Evolutionary conservation across 2,797 vertebrate genomes (phyloP).

Genomic region (Epinephelus awoara): DNA sequence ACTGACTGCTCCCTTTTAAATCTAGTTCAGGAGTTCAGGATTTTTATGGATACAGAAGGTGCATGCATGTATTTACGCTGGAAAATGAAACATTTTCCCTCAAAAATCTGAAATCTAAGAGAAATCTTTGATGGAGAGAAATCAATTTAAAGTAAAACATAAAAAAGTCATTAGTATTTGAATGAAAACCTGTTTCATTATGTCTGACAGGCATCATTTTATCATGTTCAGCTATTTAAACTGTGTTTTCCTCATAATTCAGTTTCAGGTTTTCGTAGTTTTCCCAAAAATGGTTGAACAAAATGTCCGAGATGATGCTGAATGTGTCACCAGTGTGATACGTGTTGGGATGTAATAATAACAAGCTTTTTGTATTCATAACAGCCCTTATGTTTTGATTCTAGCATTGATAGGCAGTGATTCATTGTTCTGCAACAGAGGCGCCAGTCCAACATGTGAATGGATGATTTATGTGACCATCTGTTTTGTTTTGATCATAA

Average conservation of each 20-base stretch:
- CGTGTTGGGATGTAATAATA: conserved; percentile 38
- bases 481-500: conserved; percentile 81
- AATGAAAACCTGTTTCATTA: not conserved
- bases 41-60: conserved; percentile 61
- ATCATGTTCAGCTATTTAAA: not conserved
- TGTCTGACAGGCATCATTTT: not conserved
- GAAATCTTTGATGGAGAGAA: conserved; percentile 7
- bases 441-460: conserved; percentile 77
- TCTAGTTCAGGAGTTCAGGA: conserved; percentile 74
- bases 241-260: not conserved
- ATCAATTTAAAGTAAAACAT: not conserved
- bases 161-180: not conserved
- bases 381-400: conserved; percentile 70
- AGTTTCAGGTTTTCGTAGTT: not conserved
- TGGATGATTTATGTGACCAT: conserved; percentile 83
- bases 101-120: conserved; percentile 33
- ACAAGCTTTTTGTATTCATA: conserved; percentile 63
- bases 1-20: conserved; percentile 79
- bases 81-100: conserved; percentile 14
- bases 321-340: conserved; percentile 13
- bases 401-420: conserved; percentile 74
- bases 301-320: conserved; percentile 10
- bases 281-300: not conserved
- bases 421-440: conserved; percentile 79
- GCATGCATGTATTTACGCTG: conserved; percentile 35